phyloP scores from a whole-genome alignment of 2,113 vertebrate species.

The Callochromis pleurospilus region DNA sequence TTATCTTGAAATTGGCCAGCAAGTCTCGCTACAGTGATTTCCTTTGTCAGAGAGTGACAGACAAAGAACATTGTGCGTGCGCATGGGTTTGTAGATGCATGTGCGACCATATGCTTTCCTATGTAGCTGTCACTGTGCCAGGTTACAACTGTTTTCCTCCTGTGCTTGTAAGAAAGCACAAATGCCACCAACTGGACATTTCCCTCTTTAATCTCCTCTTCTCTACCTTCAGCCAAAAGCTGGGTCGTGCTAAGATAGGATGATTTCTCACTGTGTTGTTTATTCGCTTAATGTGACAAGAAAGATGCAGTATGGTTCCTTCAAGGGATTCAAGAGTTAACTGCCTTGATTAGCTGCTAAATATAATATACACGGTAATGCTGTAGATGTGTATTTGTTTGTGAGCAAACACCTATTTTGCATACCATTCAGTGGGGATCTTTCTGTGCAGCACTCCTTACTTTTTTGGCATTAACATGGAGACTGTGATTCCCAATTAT shows the following conservation, averaged over 20 bases:
- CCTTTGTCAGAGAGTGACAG: conserved; percentile 3
- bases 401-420: not conserved
- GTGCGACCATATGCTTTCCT: conserved; percentile 60
- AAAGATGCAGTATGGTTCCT: not conserved
- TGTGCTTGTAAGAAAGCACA: conserved; percentile 32
- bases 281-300: not conserved
- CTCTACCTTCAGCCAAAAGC: not conserved
- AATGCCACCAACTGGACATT: conserved; percentile 31
- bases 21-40: not conserved
- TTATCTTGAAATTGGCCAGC: not conserved
- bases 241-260: not conserved
- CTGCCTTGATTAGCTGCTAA: not conserved
- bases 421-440: not conserved
- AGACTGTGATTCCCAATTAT: not conserved
- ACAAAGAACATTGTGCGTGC: not conserved
- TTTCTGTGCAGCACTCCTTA: not conserved
- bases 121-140: conserved; percentile 54
- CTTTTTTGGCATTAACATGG: not conserved
- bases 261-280: not conserved
- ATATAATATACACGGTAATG: not conserved
- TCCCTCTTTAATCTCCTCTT: conserved; percentile 9
- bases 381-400: not conserved
- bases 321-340: not conserved
- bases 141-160: conserved; percentile 39
- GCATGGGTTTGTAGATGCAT: not conserved